phyloP scores from a whole-genome alignment of 2,113 vertebrate species.

The Aythya baeri region DNA sequence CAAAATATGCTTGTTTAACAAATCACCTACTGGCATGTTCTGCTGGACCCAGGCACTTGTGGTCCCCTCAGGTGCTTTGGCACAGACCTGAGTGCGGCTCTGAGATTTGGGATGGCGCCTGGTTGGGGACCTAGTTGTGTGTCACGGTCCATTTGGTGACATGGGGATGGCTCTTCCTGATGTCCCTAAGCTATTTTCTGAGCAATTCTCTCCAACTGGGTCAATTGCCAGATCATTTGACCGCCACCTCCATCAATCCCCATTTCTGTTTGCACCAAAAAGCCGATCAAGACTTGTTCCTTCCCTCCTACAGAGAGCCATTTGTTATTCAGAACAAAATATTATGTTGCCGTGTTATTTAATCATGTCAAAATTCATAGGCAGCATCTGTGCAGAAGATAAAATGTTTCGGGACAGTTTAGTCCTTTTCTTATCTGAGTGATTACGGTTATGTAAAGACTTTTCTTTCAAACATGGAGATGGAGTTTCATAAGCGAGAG shows the following conservation, averaged over 20 bases:
- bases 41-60: neutral
- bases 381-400: conserved; percentile 62
- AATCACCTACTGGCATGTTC: neutral
- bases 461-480: conserved; percentile 41
- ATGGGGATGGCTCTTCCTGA: neutral
- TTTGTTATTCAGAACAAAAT: conserved; percentile 26
- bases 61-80: neutral
- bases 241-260: neutral
- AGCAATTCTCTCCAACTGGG: neutral
- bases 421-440: conserved; percentile 59
- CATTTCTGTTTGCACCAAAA: neutral
- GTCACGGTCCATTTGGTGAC: neutral
- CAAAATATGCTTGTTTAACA: neutral
- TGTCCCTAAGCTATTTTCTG: neutral
- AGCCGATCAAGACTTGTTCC: neutral
- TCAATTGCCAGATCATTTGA: neutral
- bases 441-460: conserved; percentile 60
- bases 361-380: conserved; percentile 62
- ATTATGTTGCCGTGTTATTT: neutral
- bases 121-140: fast-evolving
- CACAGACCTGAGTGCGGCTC: neutral
- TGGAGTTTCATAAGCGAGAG: conserved; percentile 53
- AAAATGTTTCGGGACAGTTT: conserved; percentile 60
- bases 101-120: neutral
- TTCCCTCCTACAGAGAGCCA: neutral